Base-by-base conservation (phyloP, 2,113 vertebrate genomes). In the Lophochroa leadbeateri region DNA sequence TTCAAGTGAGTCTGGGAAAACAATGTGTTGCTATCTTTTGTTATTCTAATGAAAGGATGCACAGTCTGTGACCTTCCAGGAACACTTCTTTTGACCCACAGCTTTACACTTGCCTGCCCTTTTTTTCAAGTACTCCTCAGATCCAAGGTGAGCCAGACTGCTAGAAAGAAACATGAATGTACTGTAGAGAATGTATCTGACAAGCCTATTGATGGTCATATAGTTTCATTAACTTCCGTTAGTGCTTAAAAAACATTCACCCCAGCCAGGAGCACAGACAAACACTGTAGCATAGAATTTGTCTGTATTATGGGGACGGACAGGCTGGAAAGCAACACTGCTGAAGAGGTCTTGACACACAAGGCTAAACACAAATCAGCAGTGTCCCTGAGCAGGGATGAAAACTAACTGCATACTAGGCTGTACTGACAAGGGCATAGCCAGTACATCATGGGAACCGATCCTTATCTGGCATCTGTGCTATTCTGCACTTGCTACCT, bases 171-270 rank as follows among this genome's bases (percentile, higher is more conserved):
- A 81, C 8, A 49, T 4, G 13, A 77, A 52, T 1, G 3, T 33
- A 72, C 23, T 49, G 31, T n/a, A 78, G 29, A 70, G 19, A 68
- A 67, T 5, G 7, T 13, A 55, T 8, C 14, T 0, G 3, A 52
- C 43, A 50, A 11, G 4, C 20, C 29, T 50, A 1, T 47, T 1
- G 2, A 0, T 14, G 21, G 21, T 57, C 76, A 53, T 0, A n/a
- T 7, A 82, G 43, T 83, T 86, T 79, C 43, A 0, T 0, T 23
- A 63, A 58, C 29, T 57, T 79, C 24, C n/a, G 19, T 53, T 35
- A 35, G 43, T 69, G 44, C 89, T 77, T 44, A 58, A 77, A 55
- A 74, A 80, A 52, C 2, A 12, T 8, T 63, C 3, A 1, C 31
- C 75, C 76, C 27, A 28, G 67, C 49, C 67, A 80, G 33, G 33